Evolutionary conservation across 2,113 vertebrate genomes (phyloP).

Genomic region (Hippocampus comes): DNA sequence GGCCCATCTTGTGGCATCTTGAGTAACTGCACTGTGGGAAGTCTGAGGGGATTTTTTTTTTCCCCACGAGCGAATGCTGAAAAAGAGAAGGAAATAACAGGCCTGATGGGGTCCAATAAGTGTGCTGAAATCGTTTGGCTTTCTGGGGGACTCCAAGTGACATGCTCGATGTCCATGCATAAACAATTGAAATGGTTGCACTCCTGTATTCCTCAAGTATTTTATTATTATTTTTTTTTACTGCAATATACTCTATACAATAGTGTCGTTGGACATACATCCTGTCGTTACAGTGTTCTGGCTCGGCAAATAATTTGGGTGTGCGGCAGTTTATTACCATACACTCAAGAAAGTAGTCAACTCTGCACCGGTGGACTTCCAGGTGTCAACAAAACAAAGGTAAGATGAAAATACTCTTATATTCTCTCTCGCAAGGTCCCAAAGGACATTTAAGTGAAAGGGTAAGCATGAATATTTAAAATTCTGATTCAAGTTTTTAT

Average conservation of each 20-base stretch:
- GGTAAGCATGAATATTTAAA: conserved; percentile 55
- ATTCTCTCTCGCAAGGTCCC: not conserved
- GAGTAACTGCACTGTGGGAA: conserved; percentile 21
- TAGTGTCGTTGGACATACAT: conserved; percentile 8
- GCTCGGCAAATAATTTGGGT: not conserved
- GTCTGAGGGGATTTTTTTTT: no score
- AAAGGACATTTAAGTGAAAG: conserved; percentile 31
- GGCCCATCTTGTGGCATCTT: conserved; percentile 35
- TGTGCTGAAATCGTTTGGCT: not conserved
- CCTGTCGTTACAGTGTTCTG: not conserved
- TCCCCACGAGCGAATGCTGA: not conserved
- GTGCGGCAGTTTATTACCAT: not conserved
- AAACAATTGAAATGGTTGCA: not conserved
- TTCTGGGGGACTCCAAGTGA: not conserved
- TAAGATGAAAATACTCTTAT: no score
- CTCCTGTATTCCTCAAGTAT: not conserved
- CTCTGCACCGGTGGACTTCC: conserved; percentile 1
- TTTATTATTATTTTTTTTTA: no score
- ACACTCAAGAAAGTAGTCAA: not conserved
- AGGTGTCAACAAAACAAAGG: conserved; percentile 6
- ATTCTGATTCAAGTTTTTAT: conserved; percentile 41
- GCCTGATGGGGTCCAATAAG: not conserved
- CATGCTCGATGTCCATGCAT: not conserved
- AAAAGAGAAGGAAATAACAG: not conserved
- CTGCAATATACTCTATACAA: conserved; percentile 4